Conservation (phyloP, 2,888 invertebrate species). For the Leucophenga montana region DNA sequence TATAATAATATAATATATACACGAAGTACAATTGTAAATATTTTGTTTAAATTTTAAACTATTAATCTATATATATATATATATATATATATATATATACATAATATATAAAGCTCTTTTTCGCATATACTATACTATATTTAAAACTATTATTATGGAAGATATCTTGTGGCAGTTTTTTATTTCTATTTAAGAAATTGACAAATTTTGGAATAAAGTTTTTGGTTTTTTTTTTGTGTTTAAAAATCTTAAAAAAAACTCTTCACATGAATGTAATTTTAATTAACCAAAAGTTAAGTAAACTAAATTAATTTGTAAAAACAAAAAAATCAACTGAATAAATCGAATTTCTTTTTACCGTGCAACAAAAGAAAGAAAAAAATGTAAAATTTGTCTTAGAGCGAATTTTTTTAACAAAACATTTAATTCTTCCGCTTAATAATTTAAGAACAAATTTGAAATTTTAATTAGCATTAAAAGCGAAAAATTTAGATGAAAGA, state of each 20-base stretch:
- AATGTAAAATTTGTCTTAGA: too few species aligned
- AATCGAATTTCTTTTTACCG: neutral
- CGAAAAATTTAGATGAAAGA: neutral
- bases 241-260: too few species aligned
- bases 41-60: slow-evolving; percentile 17
- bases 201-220: neutral
- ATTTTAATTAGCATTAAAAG: slow-evolving; percentile 13
- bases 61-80: neutral
- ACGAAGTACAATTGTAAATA: slow-evolving; percentile 19
- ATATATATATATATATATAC: too few species aligned
- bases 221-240: too few species aligned
- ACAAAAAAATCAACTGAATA: neutral
- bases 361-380: too few species aligned
- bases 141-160: too few species aligned
- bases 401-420: neutral
- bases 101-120: neutral
- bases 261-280: neutral
- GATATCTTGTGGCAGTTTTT: slow-evolving; percentile 6
- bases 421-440: slow-evolving; percentile 11
- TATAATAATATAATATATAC: neutral
- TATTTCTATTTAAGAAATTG: too few species aligned
- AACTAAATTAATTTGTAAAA: slow-evolving; percentile 4
- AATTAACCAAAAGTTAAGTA: neutral
- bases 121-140: slow-evolving; percentile 2
- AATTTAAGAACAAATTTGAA: slow-evolving; percentile 5